Evolutionary conservation across 1,140 invertebrate genomes (phyloP), one percentile per base, ranked within the genome.

Genomic region (Caenorhabditis inopinata): DNA sequence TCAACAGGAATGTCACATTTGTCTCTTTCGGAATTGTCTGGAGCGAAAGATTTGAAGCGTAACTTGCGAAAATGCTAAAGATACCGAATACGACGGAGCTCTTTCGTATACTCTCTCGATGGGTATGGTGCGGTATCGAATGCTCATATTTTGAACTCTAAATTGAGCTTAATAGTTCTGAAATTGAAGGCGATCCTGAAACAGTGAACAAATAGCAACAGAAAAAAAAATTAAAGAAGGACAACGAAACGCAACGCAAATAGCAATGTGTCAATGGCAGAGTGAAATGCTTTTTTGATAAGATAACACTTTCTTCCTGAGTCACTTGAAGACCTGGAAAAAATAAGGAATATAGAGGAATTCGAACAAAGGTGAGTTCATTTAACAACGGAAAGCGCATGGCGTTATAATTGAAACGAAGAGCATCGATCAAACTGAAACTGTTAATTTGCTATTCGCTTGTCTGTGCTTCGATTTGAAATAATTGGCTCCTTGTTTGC

Each of bases 401-500:
- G 12, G 25, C 9, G 2, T 6, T 23, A 51, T 23, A 51, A 4
- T 2, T n/a, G 2, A 2, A 38, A 38, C 6, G 18, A 7, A 38
- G 1, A 21, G 2, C 18, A 38, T 21, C 38, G 18, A 68, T 3
- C 38, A 5, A 14, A 32, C 1, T 11, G 58, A n/a, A 68, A 38
- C 18, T 38, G 21, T 21, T 12, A 38, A 38, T 42, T 68, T 58
- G 14, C 32, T 58, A 7, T 18, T 68, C 35, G 58, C 9, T 21
- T 68, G 58, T 0, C 58, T 29, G 11, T 68, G 58, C n/a, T 68
- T 68, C n/a, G 58, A 68, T 68, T 68, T 68, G 58, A 68, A 68
- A 38, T 68, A 68, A 25, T 68, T 68, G 7, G 58, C 58, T 38
- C 58, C 58, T 68, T 68, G 58, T 42, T 68, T 68, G n/a, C 58